phyloP scores from a whole-genome alignment of 2,888 invertebrate genomes.

The Odontocolon sp. region DNA sequence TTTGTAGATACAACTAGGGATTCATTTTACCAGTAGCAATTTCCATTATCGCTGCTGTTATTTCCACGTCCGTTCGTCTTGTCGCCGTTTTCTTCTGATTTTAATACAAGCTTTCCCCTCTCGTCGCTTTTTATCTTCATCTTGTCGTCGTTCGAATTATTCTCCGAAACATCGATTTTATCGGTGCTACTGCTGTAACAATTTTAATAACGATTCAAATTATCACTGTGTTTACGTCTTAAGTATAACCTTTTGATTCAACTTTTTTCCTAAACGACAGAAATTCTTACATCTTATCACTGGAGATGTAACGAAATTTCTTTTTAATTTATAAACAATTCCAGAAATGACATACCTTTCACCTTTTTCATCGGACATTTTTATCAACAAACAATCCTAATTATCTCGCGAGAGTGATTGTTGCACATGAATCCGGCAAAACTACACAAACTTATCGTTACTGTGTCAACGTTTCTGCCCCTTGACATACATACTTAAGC shows the following conservation, averaged over 20 bases:
- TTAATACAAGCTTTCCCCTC: slow-evolving; percentile 65
- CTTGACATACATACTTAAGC: too few relatives aligned
- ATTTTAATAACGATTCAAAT: too few relatives aligned
- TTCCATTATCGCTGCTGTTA: slow-evolving; percentile 67
- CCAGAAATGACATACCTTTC: slow-evolving; percentile 66
- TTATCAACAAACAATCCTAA: slow-evolving; percentile 8
- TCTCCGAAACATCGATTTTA: slow-evolving; percentile 64
- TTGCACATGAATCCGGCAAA: slow-evolving; percentile 3
- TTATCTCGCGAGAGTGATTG: background rate
- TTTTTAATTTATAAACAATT: slow-evolving; percentile 46
- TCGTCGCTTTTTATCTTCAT: slow-evolving; percentile 70
- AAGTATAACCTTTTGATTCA: too few relatives aligned
- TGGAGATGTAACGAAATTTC: background rate
- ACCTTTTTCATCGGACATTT: slow-evolving; percentile 73
- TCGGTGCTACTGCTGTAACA: too few relatives aligned
- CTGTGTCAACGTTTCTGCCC: too few relatives aligned
- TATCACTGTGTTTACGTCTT: too few relatives aligned
- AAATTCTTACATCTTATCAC: background rate
- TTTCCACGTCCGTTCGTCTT: slow-evolving; percentile 66
- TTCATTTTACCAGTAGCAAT: slow-evolving; percentile 76
- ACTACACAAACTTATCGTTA: background rate
- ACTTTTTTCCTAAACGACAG: too few relatives aligned
- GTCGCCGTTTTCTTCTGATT: slow-evolving; percentile 70
- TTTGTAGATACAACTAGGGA: background rate
- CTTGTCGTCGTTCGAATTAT: slow-evolving; percentile 68